These are phyloP conservation scores for Cyanoliseus patagonus DNA, from an alignment of 2,113 vertebrate species.

Conservation along the genomic window DNA sequence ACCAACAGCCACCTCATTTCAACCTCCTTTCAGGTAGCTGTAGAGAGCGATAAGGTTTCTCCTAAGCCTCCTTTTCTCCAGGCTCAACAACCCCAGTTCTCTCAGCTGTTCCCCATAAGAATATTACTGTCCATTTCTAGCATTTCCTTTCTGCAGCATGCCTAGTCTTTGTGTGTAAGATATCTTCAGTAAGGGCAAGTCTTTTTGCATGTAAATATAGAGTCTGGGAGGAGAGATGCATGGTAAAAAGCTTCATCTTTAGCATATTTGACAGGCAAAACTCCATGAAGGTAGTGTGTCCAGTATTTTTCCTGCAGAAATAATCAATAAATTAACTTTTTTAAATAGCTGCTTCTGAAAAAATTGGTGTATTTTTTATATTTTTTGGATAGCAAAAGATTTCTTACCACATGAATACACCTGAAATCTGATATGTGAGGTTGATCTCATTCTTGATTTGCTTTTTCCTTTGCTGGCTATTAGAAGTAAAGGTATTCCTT, in stretches of 20 bases:
- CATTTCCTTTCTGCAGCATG: background rate
- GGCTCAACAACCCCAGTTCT: background rate
- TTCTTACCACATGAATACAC: background rate
- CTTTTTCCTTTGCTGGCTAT: background rate
- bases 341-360: background rate
- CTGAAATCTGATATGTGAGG: background rate
- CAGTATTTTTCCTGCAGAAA: background rate
- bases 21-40: background rate
- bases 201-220: background rate
- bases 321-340: background rate
- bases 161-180: background rate
- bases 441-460: background rate
- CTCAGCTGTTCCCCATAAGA: background rate
- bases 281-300: background rate
- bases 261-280: background rate
- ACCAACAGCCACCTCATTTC: too few species aligned
- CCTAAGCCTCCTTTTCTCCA: background rate
- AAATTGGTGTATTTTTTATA: background rate
- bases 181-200: background rate
- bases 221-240: background rate
- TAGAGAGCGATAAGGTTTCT: background rate
- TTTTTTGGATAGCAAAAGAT: background rate
- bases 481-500: background rate
- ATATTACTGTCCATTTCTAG: background rate
- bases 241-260: background rate